Evolutionary conservation across 1,140 invertebrate species (phyloP).

Genomic region (Meloidogyne hapla): DNA sequence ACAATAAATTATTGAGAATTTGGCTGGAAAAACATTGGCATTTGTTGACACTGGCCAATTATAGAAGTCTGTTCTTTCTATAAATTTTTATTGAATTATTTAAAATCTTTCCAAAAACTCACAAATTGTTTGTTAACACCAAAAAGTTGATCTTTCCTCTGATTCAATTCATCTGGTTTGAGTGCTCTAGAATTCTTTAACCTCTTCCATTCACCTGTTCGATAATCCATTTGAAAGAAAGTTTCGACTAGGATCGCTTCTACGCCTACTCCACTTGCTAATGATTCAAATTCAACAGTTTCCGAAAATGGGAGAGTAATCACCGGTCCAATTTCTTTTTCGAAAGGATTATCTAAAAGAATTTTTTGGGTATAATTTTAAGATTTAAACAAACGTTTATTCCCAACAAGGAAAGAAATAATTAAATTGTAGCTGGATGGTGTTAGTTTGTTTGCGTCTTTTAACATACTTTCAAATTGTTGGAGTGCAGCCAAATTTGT

Average conservation of each 20-base stretch:
- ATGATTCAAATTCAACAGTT: constrained; percentile 20
- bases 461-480: constrained; percentile 33
- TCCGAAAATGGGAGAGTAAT: constrained; percentile 34
- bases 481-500: constrained; percentile 14
- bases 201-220: constrained; percentile 36
- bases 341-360: constrained; percentile 28
- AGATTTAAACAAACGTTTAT: constrained; percentile 24
- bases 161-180: neutral
- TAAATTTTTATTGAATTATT: neutral
- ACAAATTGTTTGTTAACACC: neutral
- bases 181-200: constrained; percentile 1
- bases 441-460: constrained; percentile 33
- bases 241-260: constrained; percentile 28
- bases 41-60: neutral
- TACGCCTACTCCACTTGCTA: constrained; percentile 5
- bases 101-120: neutral
- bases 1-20: neutral
- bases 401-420: constrained; percentile 29
- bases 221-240: constrained; percentile 37
- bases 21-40: neutral
- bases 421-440: constrained; percentile 32
- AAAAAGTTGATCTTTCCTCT: neutral
- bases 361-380: constrained; percentile 30
- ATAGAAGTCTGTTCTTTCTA: neutral
- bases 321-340: constrained; percentile 19